Evolutionary conservation across 2,797 vertebrate genomes (phyloP), one percentile per base, ranked within the genome.

Genomic region (Phalanger gymnotis): DNA sequence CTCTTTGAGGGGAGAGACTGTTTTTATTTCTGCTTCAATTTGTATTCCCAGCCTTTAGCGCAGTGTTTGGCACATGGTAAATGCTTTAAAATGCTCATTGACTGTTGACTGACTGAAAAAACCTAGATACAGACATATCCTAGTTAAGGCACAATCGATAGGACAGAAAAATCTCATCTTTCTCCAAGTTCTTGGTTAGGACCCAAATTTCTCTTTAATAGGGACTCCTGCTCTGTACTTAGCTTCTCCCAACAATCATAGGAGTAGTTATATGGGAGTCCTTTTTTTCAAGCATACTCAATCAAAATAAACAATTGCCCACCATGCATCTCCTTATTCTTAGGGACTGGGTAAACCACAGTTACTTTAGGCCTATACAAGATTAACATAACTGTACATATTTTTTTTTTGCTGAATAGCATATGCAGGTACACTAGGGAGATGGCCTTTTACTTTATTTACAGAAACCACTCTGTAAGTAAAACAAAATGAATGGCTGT

Each of bases 361-460:
- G 94, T 56, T 87, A 95, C 31, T 93, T 95, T 54, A 93, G 54
- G 47, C 89, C 92, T 93, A 94, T 66, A 73, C 54, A 94, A 97
- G 93, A 93, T 93, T 4, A 87, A 55, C 19, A 27, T 61, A 95
- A 92, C 28, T 90, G 53, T 95, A 97, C 92, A 95, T 94, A 93
- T 92, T 94, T 73, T 40, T 73, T 93, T 93, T 96, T 94, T 31
- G 28, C n/a, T 93, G 93, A 90, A 96, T 91, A 96, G 51, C 27
- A 90, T 34, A 66, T 47, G 56, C 94, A 96, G 93, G 58, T 96
- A 53, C 55, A 94, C 58, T 92, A 92, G 93, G 96, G 81, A 97
- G 92, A n/a, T 58, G 91, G 61, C 53, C 92, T 95, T 97, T 95
- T 95, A 89, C 95, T 97, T 96, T 92, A 89, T 90, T 94, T 96